Evolutionary conservation across 64 coral and sea anemone genomes (phyloP), one percentile per base, ranked within the genome.

Genomic region (Orbicella faveolata): DNA sequence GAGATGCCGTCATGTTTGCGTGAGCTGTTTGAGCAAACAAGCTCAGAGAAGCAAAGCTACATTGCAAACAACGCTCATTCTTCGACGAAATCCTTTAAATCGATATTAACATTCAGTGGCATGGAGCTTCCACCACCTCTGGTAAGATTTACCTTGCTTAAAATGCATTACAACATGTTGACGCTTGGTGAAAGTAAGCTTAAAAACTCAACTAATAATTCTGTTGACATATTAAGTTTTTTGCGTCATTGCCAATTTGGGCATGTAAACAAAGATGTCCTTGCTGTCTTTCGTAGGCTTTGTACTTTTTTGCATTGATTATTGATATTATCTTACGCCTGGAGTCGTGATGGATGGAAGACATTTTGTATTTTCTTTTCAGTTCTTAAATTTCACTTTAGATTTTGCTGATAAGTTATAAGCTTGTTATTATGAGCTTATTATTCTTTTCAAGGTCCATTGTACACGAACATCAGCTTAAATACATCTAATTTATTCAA

Each of bases 121-220:
- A 34, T 89, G 78, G 52, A 79, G 36, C 72, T 94, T 84, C 92
- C 92, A 67, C 92, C 92, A 75, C 87, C 92, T 70, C 55, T 89
- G 92, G 92, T 94, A 94, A 84, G 79, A 78, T 52, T 34, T 76
- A 12, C 34, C 10, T 53, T 57, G 17, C 48, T 80, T 34, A 13
- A 87, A 69, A 9, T 9, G 17, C 9, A 75, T 53, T 61, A 30
- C 14, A 68, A 18, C 14, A 6, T 61, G 79, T 61, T 21, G 20
- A 67, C 62, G 44, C 69, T 64, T 6, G 11, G 5, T 44, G 4
- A 25, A 44, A 36, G 34, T 15, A 84, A 51, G 34, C 19, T 26
- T 52, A 7, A 25, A 39, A 21, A 9, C 37, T 17, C 3, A 41
- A 6, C 10, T 65, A 48, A 48, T 17, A 36, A 37, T 65, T 68